Evolutionary conservation across 2,113 vertebrate species (phyloP).

Genomic region (Pedetes capensis): DNA sequence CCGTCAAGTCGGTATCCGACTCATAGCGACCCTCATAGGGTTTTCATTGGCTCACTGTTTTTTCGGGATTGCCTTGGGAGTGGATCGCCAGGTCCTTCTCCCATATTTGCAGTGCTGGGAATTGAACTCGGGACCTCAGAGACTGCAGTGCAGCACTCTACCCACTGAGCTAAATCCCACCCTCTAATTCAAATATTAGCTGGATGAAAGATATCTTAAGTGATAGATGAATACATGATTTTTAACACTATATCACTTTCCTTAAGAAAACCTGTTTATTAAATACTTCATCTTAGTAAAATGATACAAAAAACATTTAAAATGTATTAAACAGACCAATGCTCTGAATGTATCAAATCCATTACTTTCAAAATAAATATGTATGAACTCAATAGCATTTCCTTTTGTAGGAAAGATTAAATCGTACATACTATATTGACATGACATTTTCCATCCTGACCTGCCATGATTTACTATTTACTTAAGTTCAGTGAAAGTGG

Average conservation of each 20-base stretch:
- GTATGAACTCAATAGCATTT: neutral
- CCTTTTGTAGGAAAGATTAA: slow-evolving; percentile 15
- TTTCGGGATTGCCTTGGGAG: no score
- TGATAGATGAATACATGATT: neutral
- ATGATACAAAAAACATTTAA: neutral
- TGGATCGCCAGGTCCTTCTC: no score
- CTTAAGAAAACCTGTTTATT: neutral
- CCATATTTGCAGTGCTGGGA: no score
- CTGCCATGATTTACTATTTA: neutral
- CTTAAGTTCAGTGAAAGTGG: neutral
- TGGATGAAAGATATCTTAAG: accelerated
- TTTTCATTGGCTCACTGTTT: no score
- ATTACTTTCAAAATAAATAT: neutral
- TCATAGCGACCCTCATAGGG: no score
- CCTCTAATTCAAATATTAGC: neutral
- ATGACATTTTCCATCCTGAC: slow-evolving; percentile 9
- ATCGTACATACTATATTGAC: neutral
- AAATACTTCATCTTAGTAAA: neutral
- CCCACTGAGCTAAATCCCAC: no score
- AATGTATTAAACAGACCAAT: neutral
- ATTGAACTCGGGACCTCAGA: no score
- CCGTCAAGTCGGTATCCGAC: no score
- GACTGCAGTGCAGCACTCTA: no score
- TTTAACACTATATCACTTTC: neutral
- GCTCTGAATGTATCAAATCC: neutral